phyloP scores from a whole-genome alignment of 2,888 invertebrate species.

The Drosophila ustulata region DNA sequence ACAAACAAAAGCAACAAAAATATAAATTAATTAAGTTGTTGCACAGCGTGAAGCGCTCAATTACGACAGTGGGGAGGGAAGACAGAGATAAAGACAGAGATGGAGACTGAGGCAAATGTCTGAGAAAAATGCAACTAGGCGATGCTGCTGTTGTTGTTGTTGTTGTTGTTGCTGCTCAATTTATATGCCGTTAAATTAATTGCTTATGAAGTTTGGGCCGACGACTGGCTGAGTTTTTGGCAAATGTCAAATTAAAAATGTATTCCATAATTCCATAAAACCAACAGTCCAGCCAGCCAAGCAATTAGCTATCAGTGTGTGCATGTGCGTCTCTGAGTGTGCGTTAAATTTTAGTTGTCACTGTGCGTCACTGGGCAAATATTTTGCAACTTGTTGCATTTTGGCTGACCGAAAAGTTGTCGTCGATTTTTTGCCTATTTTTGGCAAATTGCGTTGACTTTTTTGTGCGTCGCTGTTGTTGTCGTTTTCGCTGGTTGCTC shows the following conservation, averaged over 20 bases:
- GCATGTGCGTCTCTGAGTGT: slow-evolving; percentile 28
- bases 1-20: slow-evolving; percentile 38
- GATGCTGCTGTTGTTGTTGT: slow-evolving; percentile 51
- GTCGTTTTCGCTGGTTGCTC: slow-evolving; percentile 13
- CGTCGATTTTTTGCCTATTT: slow-evolving; percentile 61
- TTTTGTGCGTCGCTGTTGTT: slow-evolving; percentile 19
- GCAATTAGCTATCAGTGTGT: slow-evolving; percentile 68
- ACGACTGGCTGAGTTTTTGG: slow-evolving; percentile 73
- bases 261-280: slow-evolving; percentile 77
- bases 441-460: slow-evolving; percentile 60
- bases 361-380: slow-evolving; percentile 59
- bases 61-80: slow-evolving; percentile 45
- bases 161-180: slow-evolving; percentile 59
- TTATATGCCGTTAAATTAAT: slow-evolving; percentile 80
- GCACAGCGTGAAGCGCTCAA: slow-evolving; percentile 82
- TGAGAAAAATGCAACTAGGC: slow-evolving; percentile 80
- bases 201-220: slow-evolving; percentile 73
- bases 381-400: slow-evolving; percentile 77
- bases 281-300: slow-evolving; percentile 62
- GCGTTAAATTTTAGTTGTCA: slow-evolving; percentile 64
- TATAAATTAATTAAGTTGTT: slow-evolving; percentile 80
- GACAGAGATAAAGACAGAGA: slow-evolving; percentile 4
- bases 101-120: slow-evolving; percentile 60
- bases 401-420: slow-evolving; percentile 48
- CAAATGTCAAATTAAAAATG: slow-evolving; percentile 81